Evolutionary conservation across 2,113 vertebrate genomes (phyloP), one percentile per base, ranked within the genome.

Genomic region (Tapirus terrestris): DNA sequence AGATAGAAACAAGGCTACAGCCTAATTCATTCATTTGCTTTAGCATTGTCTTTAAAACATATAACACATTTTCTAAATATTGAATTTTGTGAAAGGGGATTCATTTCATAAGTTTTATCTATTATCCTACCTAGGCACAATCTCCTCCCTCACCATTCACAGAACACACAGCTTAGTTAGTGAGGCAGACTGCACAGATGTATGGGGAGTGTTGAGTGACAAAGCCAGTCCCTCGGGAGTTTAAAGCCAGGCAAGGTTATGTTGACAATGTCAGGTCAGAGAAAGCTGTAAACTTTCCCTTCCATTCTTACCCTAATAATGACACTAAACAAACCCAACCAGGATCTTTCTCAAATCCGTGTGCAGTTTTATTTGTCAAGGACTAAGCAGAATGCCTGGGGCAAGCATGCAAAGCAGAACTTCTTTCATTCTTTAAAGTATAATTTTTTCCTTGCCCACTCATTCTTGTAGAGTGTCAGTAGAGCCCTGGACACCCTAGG

Each of bases 1-100:
- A 4, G 29, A 63, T 82, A 94, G 89, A 94, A 96, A n/a, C 58
- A 92, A 94, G 21, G 3, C 58, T 94, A 11, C 17, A 93, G 13
- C 29, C 27, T 83, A 93, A 91, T 72, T 72, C 48, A 88, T 87
- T 95, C 36, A n/a, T 60, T 84, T 89, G 39, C 39, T 68, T 87
- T 87, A 60, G 33, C 79, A 33, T 67, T 95, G 39, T 91, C 39
- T 94, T 89, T 81, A 92, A 95, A 81, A 76, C 65, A 81, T 53
- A 58, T 81, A 80, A 43, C 6, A 77, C 51, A 36, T 27, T 91
- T 83, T 91, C 72, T 82, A 31, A 76, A 84, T 67, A 65, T 18
- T 43, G 83, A 93, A 85, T 63, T 95, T 90, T 16, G 72, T 67
- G 48, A 70, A 79, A 89, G 36, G 25, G 11, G 1, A 73, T 58